phyloP scores from a whole-genome alignment of 2,888 invertebrate species.

The Ommatoiulus sabulosus region DNA sequence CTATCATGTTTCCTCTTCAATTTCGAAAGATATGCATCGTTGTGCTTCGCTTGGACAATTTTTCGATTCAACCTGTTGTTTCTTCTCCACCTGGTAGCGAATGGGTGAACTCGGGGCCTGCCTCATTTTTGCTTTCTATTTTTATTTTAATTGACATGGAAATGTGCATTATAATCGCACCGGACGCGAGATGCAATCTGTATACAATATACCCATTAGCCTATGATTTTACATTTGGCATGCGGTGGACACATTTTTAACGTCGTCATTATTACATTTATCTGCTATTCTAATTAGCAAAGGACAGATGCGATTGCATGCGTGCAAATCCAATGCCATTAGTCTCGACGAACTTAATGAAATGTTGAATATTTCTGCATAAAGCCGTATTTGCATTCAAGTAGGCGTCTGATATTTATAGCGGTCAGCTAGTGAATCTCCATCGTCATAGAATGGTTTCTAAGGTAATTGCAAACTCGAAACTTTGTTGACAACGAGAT shows the following conservation, averaged over 20 bases:
- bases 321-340: not conserved
- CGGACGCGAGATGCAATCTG: not conserved
- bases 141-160: constrained; percentile 17
- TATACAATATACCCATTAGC: constrained; percentile 24
- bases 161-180: constrained; percentile 29
- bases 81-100: not conserved
- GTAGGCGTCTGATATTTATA: not conserved
- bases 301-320: not conserved
- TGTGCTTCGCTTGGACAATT: not conserved
- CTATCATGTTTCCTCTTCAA: not conserved
- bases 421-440: too few relatives aligned
- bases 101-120: not conserved
- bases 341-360: not conserved
- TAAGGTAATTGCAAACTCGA: not conserved
- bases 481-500: not conserved
- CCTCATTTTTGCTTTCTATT: not conserved
- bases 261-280: not conserved
- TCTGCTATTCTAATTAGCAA: not conserved
- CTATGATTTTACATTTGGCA: not conserved
- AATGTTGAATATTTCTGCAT: not conserved
- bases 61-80: not conserved
- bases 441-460: too few relatives aligned
- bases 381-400: not conserved
- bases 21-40: too few relatives aligned
- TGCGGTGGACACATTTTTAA: too few relatives aligned